A percentile compares a stretch with the other conserved stretches of the same genome.
Evolutionary conservation across 2,888 invertebrate genomes (phyloP).

Genomic region (Gisinianus flammeolus): DNA sequence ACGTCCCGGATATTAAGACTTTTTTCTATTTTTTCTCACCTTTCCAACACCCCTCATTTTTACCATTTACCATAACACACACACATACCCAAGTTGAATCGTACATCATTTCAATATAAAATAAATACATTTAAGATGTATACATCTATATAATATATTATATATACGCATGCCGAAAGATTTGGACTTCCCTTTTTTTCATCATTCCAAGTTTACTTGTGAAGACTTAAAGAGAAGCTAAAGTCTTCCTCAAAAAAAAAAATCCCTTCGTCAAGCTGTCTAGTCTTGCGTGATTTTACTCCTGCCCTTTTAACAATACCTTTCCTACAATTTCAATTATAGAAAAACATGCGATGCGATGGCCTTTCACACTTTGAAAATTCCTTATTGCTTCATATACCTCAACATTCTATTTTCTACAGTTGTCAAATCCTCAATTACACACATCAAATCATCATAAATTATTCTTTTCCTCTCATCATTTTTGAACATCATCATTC

Average conservation of each 20-base stretch:
- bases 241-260: conserved; percentile 10
- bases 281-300: conserved; percentile 22
- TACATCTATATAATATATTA: too few species aligned
- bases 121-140: too few species aligned
- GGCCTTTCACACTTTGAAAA: conserved; percentile 24
- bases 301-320: conserved; percentile 13
- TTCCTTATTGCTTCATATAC: not conserved
- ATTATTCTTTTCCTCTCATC: conserved; percentile 14
- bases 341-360: conserved; percentile 27
- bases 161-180: too few species aligned
- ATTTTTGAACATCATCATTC: not conserved
- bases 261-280: conserved; percentile 37
- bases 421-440: conserved; percentile 18
- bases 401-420: not conserved
- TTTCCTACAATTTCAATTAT: conserved; percentile 32
- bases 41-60: conserved; percentile 15
- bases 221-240: too few species aligned
- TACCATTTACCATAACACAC: conserved; percentile 12
- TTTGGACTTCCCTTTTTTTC: not conserved
- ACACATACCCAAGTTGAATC: not conserved
- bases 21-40: conserved; percentile 32
- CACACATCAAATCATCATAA: conserved; percentile 6
- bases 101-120: conserved; percentile 3
- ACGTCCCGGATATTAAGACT: conserved; percentile 37
- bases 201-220: too few species aligned